phyloP scores from a whole-genome alignment of 1,140 invertebrate species.

The Bombus superbus region DNA sequence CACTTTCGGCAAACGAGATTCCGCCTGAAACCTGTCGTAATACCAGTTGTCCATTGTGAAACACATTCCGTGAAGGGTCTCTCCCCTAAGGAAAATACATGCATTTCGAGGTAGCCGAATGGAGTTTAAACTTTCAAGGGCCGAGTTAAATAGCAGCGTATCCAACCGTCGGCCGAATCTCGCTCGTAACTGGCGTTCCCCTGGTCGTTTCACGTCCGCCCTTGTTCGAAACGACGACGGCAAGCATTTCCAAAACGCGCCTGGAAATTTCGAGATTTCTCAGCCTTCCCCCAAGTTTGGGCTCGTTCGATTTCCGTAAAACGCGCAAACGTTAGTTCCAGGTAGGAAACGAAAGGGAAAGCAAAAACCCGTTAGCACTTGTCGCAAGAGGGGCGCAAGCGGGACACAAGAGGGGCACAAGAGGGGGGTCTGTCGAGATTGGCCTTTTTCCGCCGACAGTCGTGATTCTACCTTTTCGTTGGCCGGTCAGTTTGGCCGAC shows the following conservation, averaged over 20 bases:
- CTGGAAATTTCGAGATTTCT: slow-evolving; percentile 27
- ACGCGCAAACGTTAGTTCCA: slow-evolving; percentile 14
- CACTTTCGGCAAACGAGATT: neutral
- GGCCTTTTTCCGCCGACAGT: neutral
- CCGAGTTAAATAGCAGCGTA: neutral
- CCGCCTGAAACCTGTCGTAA: neutral
- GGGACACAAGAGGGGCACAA: neutral
- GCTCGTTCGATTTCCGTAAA: slow-evolving; percentile 13
- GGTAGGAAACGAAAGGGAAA: neutral
- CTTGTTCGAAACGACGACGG: neutral
- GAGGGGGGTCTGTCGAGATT: neutral
- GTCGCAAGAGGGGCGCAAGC: neutral
- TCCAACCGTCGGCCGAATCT: neutral
- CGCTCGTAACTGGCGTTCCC: neutral
- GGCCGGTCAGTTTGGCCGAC: neutral
- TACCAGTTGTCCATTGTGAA: neutral
- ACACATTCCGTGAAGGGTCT: neutral
- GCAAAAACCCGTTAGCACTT: slow-evolving; percentile 2
- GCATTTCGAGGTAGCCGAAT: neutral
- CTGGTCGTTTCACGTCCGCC: neutral
- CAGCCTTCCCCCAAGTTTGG: neutral
- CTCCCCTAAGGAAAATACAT: neutral
- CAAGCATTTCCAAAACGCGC: neutral
- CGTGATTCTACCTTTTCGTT: neutral
- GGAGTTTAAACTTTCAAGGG: neutral